phyloP scores from a whole-genome alignment of 2,113 vertebrate species.

The Hemiscyllium ocellatum region DNA sequence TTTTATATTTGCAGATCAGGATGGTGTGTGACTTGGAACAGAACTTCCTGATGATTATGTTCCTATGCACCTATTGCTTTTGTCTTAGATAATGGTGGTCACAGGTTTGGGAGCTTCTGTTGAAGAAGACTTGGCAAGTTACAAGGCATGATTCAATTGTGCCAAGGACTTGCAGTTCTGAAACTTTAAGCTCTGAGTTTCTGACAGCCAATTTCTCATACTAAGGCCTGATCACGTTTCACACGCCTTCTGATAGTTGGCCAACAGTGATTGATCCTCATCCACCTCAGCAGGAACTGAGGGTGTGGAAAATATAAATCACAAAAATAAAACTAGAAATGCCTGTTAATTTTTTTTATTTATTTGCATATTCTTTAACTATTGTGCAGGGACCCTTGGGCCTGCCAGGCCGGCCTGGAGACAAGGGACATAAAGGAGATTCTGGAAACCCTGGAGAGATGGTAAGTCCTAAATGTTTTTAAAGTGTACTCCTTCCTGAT shows the following conservation, averaged over 20 bases:
- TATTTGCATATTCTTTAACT: neutral
- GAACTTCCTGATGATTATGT: neutral
- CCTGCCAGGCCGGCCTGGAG: constrained; percentile 67
- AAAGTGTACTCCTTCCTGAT: neutral
- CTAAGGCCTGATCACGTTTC: neutral
- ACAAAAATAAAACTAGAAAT: neutral
- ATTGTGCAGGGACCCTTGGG: constrained; percentile 65
- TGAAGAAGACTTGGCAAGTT: neutral
- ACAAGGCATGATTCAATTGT: too few species aligned
- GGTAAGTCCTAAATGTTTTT: constrained; percentile 43
- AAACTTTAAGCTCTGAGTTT: neutral
- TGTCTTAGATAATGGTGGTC: neutral
- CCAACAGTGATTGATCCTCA: neutral
- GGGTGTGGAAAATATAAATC: neutral
- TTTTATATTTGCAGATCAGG: neutral
- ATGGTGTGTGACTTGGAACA: neutral
- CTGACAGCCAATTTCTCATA: neutral
- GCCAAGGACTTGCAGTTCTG: neutral
- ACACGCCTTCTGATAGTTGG: neutral
- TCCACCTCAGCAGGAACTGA: too few species aligned
- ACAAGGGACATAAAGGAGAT: constrained; percentile 67
- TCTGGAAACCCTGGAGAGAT: constrained; percentile 55
- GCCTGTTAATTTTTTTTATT: constrained; percentile 5
- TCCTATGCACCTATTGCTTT: neutral
- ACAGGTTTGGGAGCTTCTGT: neutral